Evolutionary conservation across 2,113 vertebrate species (phyloP).

Genomic region (Muscicapa adusta): DNA sequence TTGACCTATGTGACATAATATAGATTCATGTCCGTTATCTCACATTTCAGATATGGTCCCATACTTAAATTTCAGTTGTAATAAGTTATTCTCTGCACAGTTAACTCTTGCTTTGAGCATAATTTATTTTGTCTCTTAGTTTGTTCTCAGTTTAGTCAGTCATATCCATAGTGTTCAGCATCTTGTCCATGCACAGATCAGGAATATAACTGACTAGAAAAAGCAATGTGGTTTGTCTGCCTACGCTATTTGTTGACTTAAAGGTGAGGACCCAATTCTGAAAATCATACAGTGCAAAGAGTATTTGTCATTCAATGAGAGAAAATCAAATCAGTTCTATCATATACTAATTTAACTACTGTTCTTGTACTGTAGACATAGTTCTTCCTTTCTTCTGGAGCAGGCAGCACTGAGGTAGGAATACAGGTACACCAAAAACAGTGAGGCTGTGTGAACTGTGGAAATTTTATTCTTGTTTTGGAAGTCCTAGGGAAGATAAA

Average conservation of each 20-base stretch:
- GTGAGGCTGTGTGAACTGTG: neutral
- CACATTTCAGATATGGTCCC: neutral
- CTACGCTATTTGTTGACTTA: neutral
- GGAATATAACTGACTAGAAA: neutral
- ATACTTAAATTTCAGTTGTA: neutral
- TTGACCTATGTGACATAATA: neutral
- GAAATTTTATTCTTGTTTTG: neutral
- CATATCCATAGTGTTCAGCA: neutral
- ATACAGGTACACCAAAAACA: neutral
- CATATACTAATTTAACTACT: neutral
- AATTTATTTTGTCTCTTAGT: neutral
- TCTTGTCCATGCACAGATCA: accelerated
- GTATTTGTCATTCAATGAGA: neutral
- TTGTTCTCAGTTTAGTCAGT: neutral
- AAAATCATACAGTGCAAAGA: neutral
- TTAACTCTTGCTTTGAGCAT: neutral
- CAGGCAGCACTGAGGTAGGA: neutral
- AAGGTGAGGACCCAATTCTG: neutral
- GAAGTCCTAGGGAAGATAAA: neutral
- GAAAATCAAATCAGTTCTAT: neutral
- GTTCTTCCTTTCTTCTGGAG: neutral
- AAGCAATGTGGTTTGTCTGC: neutral
- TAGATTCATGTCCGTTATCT: neutral
- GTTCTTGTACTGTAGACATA: neutral
- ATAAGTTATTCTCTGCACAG: neutral